Percentiles rank a stretch among this genome's conserved stretches.
Evolutionary conservation across 2,797 vertebrate genomes (phyloP).

Genomic region (Mus caroli): DNA sequence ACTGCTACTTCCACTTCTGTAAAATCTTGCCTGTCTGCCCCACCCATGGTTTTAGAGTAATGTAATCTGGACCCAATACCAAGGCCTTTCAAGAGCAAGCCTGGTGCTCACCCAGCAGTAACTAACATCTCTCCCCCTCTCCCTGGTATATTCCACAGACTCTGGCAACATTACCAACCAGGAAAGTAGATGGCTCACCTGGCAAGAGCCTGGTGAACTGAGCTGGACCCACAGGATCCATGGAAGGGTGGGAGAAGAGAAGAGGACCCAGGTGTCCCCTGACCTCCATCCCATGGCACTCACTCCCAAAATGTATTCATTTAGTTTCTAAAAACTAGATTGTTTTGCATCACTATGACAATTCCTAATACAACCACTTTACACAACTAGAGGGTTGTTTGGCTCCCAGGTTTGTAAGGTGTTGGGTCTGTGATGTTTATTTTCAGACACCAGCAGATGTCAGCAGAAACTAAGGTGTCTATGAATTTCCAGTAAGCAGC

Average conservation of each 20-base stretch:
- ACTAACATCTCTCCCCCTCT: too few species aligned
- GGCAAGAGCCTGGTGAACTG: neutral
- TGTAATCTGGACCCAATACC: neutral
- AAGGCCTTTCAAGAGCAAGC: neutral
- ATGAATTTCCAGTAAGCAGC: neutral
- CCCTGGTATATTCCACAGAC: neutral
- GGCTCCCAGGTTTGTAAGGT: neutral
- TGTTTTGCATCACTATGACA: neutral
- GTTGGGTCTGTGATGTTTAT: neutral
- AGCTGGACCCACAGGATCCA: neutral
- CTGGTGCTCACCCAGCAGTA: too few species aligned
- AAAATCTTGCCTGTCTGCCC: neutral
- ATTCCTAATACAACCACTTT: neutral
- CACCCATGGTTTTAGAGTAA: neutral
- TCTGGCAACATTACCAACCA: neutral
- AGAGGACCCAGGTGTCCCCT: neutral
- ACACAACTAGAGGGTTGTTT: neutral
- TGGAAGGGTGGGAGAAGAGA: neutral
- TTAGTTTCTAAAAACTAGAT: neutral
- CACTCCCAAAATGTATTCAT: too few species aligned
- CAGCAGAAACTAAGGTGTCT: slow-evolving; percentile 78
- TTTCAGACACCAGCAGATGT: slow-evolving; percentile 84
- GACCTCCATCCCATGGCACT: neutral
- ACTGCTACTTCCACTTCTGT: neutral
- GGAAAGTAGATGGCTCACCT: neutral